Conservation (phyloP, 2,113 vertebrate species). For the Hystrix cristata region DNA sequence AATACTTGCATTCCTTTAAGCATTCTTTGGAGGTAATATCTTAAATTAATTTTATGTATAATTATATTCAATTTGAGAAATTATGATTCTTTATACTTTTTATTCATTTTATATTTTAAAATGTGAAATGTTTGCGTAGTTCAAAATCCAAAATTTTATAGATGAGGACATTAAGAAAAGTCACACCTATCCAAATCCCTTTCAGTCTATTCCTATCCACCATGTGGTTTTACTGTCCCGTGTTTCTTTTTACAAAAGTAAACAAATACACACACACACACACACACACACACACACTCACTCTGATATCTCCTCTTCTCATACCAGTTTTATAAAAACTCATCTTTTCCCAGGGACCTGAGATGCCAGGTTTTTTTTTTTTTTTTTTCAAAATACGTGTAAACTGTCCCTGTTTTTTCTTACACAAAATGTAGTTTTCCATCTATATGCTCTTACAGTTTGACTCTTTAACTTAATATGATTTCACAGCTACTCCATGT, state of each 20-base stretch:
- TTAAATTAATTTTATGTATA: neutral
- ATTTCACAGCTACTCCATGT: neutral
- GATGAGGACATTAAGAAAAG: neutral
- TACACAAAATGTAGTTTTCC: neutral
- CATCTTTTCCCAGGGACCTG: neutral
- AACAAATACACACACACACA: neutral
- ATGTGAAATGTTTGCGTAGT: neutral
- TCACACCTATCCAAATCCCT: neutral
- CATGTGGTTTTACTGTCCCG: neutral
- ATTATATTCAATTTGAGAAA: neutral
- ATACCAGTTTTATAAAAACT: neutral
- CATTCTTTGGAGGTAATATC: neutral
- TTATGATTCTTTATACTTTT: neutral
- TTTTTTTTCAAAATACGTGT: neutral
- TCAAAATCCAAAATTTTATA: neutral
- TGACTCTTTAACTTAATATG: neutral
- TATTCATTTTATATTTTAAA: conserved; percentile 21
- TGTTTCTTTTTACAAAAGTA: conserved; percentile 4
- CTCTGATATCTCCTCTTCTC: neutral
- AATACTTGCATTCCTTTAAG: neutral
- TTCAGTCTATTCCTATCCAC: neutral
- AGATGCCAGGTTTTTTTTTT: neutral
- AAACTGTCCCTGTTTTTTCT: neutral
- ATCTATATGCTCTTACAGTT: neutral
- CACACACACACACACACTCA: neutral